These are phyloP conservation scores for Bettongia penicillata DNA, from an alignment of 2,113 vertebrate species.

Conservation along the genomic window DNA sequence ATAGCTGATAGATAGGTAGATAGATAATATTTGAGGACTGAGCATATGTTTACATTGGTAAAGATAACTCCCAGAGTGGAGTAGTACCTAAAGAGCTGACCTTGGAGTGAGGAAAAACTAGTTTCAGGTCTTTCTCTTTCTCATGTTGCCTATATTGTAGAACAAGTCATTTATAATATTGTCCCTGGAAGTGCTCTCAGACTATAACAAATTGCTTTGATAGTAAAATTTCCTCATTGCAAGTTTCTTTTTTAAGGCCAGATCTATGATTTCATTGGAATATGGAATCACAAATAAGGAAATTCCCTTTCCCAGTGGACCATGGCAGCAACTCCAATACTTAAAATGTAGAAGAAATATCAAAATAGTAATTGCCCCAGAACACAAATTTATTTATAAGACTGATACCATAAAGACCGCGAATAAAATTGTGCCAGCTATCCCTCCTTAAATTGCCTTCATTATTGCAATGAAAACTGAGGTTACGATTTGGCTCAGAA, in stretches of 20 bases:
- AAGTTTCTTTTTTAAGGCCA: neutral
- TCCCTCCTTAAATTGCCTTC: neutral
- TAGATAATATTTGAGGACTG: neutral
- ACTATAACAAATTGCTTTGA: neutral
- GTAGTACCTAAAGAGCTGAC: neutral
- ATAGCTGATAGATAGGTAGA: too few species aligned
- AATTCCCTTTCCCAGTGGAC: neutral
- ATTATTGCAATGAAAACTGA: neutral
- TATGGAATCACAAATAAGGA: neutral
- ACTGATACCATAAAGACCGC: neutral
- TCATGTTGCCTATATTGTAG: neutral
- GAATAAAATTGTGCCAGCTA: neutral
- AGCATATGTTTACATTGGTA: neutral
- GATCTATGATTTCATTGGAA: neutral
- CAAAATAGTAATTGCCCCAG: neutral
- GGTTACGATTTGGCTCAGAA: neutral
- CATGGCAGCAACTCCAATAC: neutral
- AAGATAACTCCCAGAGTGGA: neutral
- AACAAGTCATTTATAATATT: neutral
- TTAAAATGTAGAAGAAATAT: neutral
- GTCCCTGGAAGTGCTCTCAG: neutral
- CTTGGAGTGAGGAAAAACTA: neutral
- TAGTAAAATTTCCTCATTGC: neutral
- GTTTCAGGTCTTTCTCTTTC: neutral
- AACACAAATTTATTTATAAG: neutral